A percentile compares a stretch with the other conserved stretches of the same genome.
These are phyloP conservation scores for Clivina fossor DNA, from an alignment of 2,888 invertebrate species.

Conservation along the genomic window DNA sequence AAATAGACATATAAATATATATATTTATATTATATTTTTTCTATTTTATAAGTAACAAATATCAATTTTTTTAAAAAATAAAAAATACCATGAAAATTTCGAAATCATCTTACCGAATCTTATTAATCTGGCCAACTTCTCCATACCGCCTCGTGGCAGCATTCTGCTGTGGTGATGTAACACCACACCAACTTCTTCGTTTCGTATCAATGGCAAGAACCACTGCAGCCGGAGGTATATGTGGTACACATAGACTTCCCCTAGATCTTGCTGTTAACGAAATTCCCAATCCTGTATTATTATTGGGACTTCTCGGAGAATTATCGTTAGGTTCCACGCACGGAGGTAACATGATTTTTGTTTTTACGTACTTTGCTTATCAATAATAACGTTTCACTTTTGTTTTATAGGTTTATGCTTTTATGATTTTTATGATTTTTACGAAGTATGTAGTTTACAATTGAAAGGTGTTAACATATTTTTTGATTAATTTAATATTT, in stretches of 20 bases:
- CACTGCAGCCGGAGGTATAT: conserved; percentile 46
- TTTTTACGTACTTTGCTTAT: too few species aligned
- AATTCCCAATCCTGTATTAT: conserved; percentile 46
- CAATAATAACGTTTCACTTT: too few species aligned
- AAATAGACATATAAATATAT: too few species aligned
- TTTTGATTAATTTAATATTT: too few species aligned
- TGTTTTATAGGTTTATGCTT: too few species aligned
- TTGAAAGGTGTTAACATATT: too few species aligned
- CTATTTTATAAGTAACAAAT: too few species aligned
- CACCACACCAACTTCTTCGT: conserved; percentile 52
- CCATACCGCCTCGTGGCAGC: conserved; percentile 47
- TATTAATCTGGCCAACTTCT: conserved; percentile 50
- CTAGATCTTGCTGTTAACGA: conserved; percentile 46
- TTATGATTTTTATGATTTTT: too few species aligned
- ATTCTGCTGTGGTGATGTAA: conserved; percentile 43
- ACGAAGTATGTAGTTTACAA: too few species aligned
- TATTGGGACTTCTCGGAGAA: conserved; percentile 51
- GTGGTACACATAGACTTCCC: conserved; percentile 51
- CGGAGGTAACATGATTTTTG: conserved; percentile 27
- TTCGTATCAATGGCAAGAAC: conserved; percentile 46
- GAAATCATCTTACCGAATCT: conserved; percentile 47
- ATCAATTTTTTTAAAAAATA: too few species aligned
- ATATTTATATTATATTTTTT: too few species aligned
- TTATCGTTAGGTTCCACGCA: conserved; percentile 43
- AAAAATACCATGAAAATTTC: too few species aligned